Percentiles rank a stretch among this genome's conserved stretches.
phyloP scores from a whole-genome alignment of 2,113 vertebrate species.

The Onychostoma macrolepis region DNA sequence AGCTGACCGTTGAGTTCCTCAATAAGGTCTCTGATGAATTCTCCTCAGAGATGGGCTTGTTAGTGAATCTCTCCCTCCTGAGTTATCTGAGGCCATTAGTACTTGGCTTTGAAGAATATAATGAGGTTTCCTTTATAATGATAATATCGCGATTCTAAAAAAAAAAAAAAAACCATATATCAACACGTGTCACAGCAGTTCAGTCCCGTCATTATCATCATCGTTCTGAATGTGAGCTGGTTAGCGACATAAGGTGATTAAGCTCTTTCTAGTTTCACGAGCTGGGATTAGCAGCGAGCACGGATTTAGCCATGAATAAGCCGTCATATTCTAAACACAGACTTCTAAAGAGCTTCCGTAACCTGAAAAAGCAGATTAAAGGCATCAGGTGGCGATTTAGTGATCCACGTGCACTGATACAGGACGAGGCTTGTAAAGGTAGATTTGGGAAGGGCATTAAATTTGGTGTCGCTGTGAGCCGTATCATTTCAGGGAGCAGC shows the following conservation, averaged over 20 bases:
- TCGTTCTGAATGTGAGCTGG: background rate
- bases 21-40: background rate
- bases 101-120: background rate
- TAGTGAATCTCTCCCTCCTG: background rate
- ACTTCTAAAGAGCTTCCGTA: conserved; percentile 19
- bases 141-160: background rate
- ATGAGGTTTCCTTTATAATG: background rate
- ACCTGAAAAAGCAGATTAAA: conserved; percentile 28
- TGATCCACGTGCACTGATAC: conserved; percentile 8
- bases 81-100: background rate
- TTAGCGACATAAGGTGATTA: conserved; percentile 5
- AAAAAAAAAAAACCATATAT: background rate
- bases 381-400: background rate
- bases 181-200: background rate
- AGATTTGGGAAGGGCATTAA: conserved; percentile 33
- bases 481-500: conserved; percentile 22
- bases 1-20: background rate
- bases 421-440: conserved; percentile 24
- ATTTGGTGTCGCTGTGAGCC: conserved; percentile 5
- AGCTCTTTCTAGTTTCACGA: background rate
- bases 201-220: background rate
- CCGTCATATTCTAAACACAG: conserved; percentile 22
- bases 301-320: conserved; percentile 8
- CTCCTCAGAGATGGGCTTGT: background rate
- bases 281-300: background rate